These are phyloP conservation scores for Tineola bisselliella DNA, from an alignment of 2,888 invertebrate genomes.

Conservation along the genomic window DNA sequence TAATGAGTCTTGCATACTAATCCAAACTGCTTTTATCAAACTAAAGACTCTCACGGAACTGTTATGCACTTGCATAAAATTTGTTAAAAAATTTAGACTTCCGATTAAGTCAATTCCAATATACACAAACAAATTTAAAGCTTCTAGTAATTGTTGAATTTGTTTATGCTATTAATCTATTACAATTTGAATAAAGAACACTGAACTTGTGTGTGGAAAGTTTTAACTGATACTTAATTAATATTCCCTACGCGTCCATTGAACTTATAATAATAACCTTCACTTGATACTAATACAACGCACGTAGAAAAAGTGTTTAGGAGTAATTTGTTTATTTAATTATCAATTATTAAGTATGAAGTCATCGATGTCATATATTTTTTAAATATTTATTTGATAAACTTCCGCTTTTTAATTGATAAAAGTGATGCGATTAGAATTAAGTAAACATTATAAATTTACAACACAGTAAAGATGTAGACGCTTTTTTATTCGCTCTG, in stretches of 20 bases:
- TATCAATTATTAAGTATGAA: not conserved
- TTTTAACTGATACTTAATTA: not conserved
- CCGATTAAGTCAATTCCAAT: too few species aligned
- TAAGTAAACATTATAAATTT: too few species aligned
- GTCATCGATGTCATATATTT: too few species aligned
- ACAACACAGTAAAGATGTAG: too few species aligned
- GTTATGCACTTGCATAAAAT: constrained; percentile 29
- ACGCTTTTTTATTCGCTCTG: too few species aligned
- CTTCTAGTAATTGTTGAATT: too few species aligned
- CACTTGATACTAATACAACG: not conserved
- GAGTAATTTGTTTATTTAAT: not conserved
- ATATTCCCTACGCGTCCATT: not conserved
- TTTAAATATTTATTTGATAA: too few species aligned
- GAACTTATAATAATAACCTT: not conserved
- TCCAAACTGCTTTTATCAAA: constrained; percentile 19
- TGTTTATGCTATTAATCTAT: too few species aligned
- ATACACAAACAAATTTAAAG: too few species aligned
- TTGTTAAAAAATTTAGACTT: not conserved
- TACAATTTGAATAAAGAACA: too few species aligned
- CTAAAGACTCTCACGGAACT: constrained; percentile 56
- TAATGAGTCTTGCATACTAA: constrained; percentile 42
- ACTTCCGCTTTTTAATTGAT: too few species aligned
- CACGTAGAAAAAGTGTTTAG: not conserved
- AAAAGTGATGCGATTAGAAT: too few species aligned
- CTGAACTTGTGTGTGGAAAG: not conserved